Evolutionary conservation across 2,797 vertebrate species (phyloP), one percentile per base, ranked within the genome.

Genomic region (Melanogrammus aeglefinus): DNA sequence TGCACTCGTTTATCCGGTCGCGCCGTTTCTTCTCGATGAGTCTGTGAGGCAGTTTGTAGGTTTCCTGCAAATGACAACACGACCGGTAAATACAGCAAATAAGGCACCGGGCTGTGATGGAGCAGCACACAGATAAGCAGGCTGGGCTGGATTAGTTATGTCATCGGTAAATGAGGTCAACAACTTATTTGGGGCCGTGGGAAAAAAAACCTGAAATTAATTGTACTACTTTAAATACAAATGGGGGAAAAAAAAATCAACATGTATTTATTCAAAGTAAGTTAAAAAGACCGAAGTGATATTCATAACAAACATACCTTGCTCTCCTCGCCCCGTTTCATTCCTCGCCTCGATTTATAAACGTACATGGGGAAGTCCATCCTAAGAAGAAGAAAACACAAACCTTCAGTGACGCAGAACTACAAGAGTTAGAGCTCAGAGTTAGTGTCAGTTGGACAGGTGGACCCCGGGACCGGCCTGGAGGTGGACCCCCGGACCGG

Each of bases 1-100:
- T 99, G 94, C 98, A 99, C 90, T 99, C 98, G 83, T 99, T 99
- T 87, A 99, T 99, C 88, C 98, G 91, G 90, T 99, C 98, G n/a
- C 98, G 96, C 79, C 98, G 94, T 91, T 99, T 99, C 93, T 99
- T 99, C 92, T 99, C 98, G 71, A 99, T 99, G 33, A 99, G 95
- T 79, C 98, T 91, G 92, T 99, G 98, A 10, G 98, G 97, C 90
- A 99, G 88, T 88, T 99, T 99, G 93, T 99, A 99, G 41, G 97
- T 98, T 89, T 99, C 98, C 98, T 99, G 92, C 72, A 76, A 76
- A 33, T 33, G 72, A 81, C 0, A 78, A 84, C 41, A 47, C 3
- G 1, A 41, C 77, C 74, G 27, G 81, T 82, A 69, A 79, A 76
- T 78, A 70, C 7, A 71, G 14, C 27, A 27, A 35, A 71, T 71